Evolutionary conservation across 2,888 invertebrate species (phyloP), one percentile per base, ranked within the genome.

Genomic region (Agrotis exclamationis): DNA sequence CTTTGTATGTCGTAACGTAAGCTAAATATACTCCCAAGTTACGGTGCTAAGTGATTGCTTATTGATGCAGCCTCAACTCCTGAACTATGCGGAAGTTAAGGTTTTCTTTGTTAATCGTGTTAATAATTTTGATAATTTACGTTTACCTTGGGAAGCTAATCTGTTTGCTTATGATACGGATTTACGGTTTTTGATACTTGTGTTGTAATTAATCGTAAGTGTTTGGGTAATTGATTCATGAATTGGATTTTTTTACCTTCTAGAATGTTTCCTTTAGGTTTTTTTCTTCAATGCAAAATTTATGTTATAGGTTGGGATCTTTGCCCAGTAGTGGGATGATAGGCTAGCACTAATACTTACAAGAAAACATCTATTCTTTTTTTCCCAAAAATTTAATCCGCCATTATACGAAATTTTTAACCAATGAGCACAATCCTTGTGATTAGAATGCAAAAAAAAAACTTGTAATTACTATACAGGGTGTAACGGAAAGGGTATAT

Each of bases 61-160:
- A 92, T 91, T 91, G 90, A 90, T 89, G 89, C 86, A 87, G 77
- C 85, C 84, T 78, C 80, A 88, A 91, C 90, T 88, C 87, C 84
- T 77, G 76, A 90, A 89, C 85, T 88, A 92, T 92, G 91, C 93
- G 94, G 94, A 94, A 93, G 92, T 80, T 66, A 65, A 84, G 86
- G 86, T 92, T 93, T 92, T 90, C 90, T 90, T 84, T 91, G 92
- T 89, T 95, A 94, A 94, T 93, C 89, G 88, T 82, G 88, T 90
- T 93, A 91, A 88, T 79, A 82, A 84, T 86, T 86, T 86, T 84
- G 79, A 90, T 88, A 82, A 80, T 73, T 45, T 62, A 63, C 59
- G 73, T 85, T 76, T 76, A 78, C 80, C 63, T 72, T 67, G 33
- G 45, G 48, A 0, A 51, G 44, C n/a, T 83, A 86, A 85, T 80